These are phyloP conservation scores for Psilopogon haemacephalus DNA, from an alignment of 2,113 vertebrate species.

Conservation along the genomic window DNA sequence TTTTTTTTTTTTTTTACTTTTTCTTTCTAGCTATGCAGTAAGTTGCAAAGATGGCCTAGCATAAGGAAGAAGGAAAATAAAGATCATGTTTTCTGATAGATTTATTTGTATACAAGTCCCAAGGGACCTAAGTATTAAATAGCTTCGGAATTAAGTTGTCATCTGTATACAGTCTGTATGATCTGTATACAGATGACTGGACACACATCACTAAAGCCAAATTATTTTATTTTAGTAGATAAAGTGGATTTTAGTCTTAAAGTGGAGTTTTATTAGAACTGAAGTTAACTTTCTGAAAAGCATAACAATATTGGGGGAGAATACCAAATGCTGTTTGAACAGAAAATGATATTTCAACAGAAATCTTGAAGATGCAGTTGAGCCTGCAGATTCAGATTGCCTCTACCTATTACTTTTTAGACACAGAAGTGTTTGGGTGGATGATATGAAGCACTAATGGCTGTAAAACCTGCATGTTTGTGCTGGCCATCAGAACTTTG, in stretches of 20 bases:
- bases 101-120: conserved; percentile 41
- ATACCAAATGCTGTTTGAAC: background rate
- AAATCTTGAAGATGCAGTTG: background rate
- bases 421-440: background rate
- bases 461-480: background rate
- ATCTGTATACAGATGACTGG: background rate
- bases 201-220: background rate
- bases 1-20: background rate
- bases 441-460: background rate
- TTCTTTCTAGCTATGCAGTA: background rate
- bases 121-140: conserved; percentile 24
- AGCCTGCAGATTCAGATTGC: background rate
- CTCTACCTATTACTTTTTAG: background rate
- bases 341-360: background rate
- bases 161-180: background rate
- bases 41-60: conserved; percentile 47
- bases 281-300: background rate
- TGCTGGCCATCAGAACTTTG: background rate
- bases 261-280: conserved; percentile 16
- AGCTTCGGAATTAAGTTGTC: background rate
- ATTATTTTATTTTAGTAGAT: background rate
- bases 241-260: conserved; percentile 42
- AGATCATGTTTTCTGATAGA: conserved; percentile 42
- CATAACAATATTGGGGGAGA: background rate
- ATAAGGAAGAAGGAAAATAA: conserved; percentile 48